These are phyloP conservation scores for Tympanoctomys barrerae DNA, from an alignment of 2,797 vertebrate genomes.

Conservation along the genomic window DNA sequence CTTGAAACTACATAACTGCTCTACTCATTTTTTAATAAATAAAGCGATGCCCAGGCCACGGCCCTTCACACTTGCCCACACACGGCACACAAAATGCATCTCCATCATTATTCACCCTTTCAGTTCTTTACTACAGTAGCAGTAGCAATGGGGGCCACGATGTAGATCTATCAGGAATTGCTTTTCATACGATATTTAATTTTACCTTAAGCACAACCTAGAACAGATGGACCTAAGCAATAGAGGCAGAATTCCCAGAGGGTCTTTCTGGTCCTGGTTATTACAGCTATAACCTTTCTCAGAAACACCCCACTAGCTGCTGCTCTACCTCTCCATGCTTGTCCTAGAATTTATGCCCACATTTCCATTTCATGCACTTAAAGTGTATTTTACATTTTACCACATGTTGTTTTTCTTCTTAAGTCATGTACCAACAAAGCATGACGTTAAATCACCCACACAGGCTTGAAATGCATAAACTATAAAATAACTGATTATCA, in stretches of 20 bases:
- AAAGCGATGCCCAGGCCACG: not conserved
- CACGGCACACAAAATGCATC: not conserved
- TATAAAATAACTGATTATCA: conserved; percentile 25
- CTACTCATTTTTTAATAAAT: not conserved
- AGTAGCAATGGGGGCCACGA: no score
- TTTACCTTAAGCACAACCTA: not conserved
- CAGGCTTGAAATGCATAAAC: not conserved
- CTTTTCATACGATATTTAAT: not conserved
- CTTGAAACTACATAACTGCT: not conserved
- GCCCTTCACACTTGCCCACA: not conserved
- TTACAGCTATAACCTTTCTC: not conserved
- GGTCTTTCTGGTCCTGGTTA: not conserved
- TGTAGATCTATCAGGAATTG: not conserved
- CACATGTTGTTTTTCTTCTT: not conserved
- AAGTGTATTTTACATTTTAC: conserved; percentile 34
- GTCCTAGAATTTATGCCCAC: not conserved
- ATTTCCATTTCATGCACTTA: conserved; percentile 55
- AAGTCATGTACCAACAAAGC: conserved; percentile 18
- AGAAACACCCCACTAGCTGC: not conserved
- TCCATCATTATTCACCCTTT: not conserved
- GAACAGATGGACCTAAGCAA: not conserved
- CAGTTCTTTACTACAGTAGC: not conserved
- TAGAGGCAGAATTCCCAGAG: not conserved
- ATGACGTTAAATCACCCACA: conserved; percentile 4
- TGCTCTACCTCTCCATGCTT: not conserved